Evolutionary conservation across 2,888 invertebrate genomes (phyloP).

Genomic region (Zygothrica quintamaculata): DNA sequence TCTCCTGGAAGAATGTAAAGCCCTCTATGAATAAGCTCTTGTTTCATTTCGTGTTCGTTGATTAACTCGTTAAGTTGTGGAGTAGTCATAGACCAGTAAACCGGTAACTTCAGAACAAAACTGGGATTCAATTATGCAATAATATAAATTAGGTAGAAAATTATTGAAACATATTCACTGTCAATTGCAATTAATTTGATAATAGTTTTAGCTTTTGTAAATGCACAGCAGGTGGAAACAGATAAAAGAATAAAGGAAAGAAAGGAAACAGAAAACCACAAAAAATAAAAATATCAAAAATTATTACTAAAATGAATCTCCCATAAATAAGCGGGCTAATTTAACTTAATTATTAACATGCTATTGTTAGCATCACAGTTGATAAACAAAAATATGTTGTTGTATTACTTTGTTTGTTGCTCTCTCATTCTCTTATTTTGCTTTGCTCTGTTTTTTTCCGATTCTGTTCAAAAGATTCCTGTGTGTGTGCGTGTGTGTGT

Average conservation of each 20-base stretch:
- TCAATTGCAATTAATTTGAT: constrained; percentile 17
- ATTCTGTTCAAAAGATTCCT: too few relatives aligned
- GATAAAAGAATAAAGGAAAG: not conserved
- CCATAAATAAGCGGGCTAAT: constrained; percentile 21
- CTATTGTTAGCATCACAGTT: constrained; percentile 51
- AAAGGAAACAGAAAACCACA: too few relatives aligned
- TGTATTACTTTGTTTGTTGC: constrained; percentile 16
- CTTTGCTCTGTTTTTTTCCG: not conserved
- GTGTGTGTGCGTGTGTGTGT: too few relatives aligned
- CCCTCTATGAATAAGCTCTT: too few relatives aligned
- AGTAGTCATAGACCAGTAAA: too few relatives aligned
- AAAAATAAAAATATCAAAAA: too few relatives aligned
- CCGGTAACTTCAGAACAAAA: too few relatives aligned
- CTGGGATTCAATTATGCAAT: not conserved
- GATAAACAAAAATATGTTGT: constrained; percentile 38
- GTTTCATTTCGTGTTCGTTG: too few relatives aligned
- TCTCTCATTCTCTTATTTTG: not conserved
- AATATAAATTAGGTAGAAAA: constrained; percentile 7
- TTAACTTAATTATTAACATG: constrained; percentile 59
- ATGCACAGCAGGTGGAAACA: not conserved
- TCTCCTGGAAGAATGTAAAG: too few relatives aligned
- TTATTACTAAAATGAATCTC: not conserved
- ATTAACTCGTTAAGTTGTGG: too few relatives aligned
- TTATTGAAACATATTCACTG: constrained; percentile 26
- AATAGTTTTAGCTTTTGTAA: constrained; percentile 15